These are phyloP conservation scores for Villa cingulata DNA, from an alignment of 2,888 invertebrate species.

Conservation along the genomic window DNA sequence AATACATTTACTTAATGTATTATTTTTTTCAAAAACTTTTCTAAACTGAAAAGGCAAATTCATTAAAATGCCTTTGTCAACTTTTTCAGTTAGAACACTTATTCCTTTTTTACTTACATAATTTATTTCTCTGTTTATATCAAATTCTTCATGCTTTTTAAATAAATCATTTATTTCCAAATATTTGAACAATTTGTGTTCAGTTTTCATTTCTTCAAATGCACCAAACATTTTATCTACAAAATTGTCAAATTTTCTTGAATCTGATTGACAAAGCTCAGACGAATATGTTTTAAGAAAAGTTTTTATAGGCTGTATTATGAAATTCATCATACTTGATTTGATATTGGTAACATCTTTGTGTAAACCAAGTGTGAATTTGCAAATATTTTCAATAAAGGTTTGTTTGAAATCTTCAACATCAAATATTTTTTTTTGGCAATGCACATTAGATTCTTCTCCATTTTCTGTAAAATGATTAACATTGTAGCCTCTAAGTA, in stretches of 20 bases:
- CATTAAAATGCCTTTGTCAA: conserved; percentile 6
- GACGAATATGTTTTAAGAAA: not conserved
- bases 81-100: not conserved
- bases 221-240: not conserved
- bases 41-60: conserved; percentile 6
- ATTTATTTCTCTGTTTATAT: conserved; percentile 2
- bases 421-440: no score
- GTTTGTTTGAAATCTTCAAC: no score
- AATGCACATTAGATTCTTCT: no score
- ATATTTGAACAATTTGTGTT: conserved; percentile 3
- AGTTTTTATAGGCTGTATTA: conserved; percentile 2
- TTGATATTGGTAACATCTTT: no score
- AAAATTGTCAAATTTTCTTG: not conserved
- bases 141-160: conserved; percentile 1
- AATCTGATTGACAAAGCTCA: conserved; percentile 1
- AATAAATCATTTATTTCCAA: conserved; percentile 1
- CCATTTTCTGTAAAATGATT: no score
- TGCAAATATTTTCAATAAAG: no score
- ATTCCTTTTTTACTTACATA: not conserved
- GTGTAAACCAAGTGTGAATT: not conserved
- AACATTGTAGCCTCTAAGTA: no score
- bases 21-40: conserved; percentile 6
- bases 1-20: not conserved
- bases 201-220: conserved; percentile 1
- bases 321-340: not conserved